phyloP scores from a whole-genome alignment of 2,797 vertebrate genomes.

The Loriculus beryllinus region DNA sequence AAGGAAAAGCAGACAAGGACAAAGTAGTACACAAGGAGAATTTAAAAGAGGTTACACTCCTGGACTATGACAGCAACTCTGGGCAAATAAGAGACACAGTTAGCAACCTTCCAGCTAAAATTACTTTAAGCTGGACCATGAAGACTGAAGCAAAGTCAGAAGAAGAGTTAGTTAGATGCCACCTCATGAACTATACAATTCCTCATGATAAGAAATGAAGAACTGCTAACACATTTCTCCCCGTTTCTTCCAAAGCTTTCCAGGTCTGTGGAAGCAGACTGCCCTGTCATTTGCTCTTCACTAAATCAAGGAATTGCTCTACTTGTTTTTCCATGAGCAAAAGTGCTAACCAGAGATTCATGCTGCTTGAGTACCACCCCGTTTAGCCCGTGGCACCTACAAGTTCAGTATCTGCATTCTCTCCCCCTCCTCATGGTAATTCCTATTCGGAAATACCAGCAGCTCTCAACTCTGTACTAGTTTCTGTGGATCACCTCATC shows the following conservation, averaged over 20 bases:
- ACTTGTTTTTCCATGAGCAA: not conserved
- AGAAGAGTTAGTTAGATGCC: not conserved
- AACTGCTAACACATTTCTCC: not conserved
- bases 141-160: not conserved
- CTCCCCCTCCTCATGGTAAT: not conserved
- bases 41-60: not conserved
- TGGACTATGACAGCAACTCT: not conserved
- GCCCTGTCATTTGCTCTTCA: not conserved
- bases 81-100: not conserved
- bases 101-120: not conserved
- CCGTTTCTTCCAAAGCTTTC: not conserved
- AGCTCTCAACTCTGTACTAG: not conserved
- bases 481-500: not conserved
- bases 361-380: not conserved
- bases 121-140: not conserved
- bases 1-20: not conserved
- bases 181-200: too few relatives aligned
- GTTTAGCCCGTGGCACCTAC: not conserved
- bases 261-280: not conserved
- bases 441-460: not conserved
- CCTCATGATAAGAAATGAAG: not conserved
- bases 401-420: not conserved
- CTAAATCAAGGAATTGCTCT: not conserved
- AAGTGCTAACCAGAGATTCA: not conserved
- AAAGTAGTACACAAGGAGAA: not conserved